A percentile compares a stretch with the other conserved stretches of the same genome.
These are phyloP conservation scores for Temnothorax unifasciatus DNA, from an alignment of 2,888 invertebrate species.

Conservation along the genomic window DNA sequence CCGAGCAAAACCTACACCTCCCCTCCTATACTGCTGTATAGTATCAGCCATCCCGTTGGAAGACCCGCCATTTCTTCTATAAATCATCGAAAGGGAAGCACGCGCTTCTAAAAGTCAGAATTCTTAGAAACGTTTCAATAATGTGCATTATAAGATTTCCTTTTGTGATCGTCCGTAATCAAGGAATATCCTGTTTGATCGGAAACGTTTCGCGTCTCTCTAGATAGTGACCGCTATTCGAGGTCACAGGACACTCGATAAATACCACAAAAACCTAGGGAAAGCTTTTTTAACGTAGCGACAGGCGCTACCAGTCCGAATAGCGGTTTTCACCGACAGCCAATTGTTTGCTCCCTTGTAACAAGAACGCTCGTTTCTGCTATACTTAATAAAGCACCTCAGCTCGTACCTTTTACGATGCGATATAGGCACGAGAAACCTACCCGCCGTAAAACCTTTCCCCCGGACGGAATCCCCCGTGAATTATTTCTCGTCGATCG, in stretches of 20 bases:
- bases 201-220: not conserved
- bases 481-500: conserved; percentile 64
- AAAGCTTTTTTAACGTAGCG: not conserved
- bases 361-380: conserved; percentile 37
- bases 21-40: conserved; percentile 48
- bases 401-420: conserved; percentile 22
- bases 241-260: not conserved
- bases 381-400: conserved; percentile 23
- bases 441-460: conserved; percentile 4
- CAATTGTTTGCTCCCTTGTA: not conserved
- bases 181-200: conserved; percentile 19
- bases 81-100: conserved; percentile 27
- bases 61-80: conserved; percentile 12
- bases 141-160: conserved; percentile 21
- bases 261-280: not conserved
- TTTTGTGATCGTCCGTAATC: conserved; percentile 34
- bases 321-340: not conserved
- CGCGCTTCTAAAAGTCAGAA: conserved; percentile 2
- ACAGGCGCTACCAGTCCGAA: not conserved
- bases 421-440: not conserved
- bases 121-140: conserved; percentile 28
- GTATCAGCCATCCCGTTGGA: conserved; percentile 56
- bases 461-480: not conserved
- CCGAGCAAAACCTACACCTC: conserved; percentile 77
- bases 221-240: not conserved